A percentile compares a stretch with the other conserved stretches of the same genome.
phyloP scores from a whole-genome alignment of 2,797 vertebrate species.

The Gobio occitaniae region DNA sequence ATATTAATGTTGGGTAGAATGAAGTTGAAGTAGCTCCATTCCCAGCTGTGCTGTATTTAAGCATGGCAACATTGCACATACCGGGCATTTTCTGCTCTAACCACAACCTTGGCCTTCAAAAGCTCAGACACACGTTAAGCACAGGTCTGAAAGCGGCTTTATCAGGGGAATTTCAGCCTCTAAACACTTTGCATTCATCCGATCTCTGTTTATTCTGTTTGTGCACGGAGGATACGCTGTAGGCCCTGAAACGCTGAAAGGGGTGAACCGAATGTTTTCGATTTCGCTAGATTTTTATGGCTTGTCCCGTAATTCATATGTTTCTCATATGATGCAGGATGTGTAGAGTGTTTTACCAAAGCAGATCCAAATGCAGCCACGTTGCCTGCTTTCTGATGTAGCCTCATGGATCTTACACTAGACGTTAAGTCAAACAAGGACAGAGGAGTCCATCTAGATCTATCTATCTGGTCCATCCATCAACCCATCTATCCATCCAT shows the following conservation, averaged over 20 bases:
- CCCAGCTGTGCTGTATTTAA: constrained; percentile 30
- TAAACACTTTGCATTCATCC: constrained; percentile 18
- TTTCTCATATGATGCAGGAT: neutral
- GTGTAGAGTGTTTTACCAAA: constrained; percentile 12
- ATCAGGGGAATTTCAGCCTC: neutral
- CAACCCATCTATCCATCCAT: no score
- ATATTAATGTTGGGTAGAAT: neutral
- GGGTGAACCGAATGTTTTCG: neutral
- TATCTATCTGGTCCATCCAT: no score
- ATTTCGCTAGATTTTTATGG: neutral
- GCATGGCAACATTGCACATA: neutral
- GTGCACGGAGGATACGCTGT: neutral
- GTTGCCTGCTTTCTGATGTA: neutral
- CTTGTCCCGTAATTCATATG: neutral
- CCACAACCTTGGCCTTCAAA: constrained; percentile 35
- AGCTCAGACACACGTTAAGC: neutral
- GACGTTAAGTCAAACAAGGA: neutral
- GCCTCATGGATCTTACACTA: neutral
- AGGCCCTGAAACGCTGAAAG: neutral
- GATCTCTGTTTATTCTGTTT: neutral
- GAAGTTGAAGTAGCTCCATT: neutral
- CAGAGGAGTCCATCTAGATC: neutral
- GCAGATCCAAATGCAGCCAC: neutral
- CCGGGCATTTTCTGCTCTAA: constrained; percentile 9
- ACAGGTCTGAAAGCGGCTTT: neutral